Evolutionary conservation across 2,113 vertebrate species (phyloP).

Genomic region (Rhinopomastus cyanomelas): DNA sequence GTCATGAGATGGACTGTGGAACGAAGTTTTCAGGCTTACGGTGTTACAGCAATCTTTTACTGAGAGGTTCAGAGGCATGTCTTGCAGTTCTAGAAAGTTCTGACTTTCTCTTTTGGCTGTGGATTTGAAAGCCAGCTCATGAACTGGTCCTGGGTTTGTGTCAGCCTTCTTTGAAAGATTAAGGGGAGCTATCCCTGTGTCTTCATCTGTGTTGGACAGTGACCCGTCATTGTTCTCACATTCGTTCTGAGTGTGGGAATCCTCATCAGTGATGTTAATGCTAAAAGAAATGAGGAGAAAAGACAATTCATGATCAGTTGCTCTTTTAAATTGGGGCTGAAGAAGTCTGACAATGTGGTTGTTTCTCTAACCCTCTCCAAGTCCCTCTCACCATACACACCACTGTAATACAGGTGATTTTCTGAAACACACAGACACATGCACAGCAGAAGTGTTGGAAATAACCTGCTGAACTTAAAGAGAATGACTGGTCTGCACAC

Average conservation of each 20-base stretch:
- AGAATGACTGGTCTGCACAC: not conserved
- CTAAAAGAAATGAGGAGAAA: conserved; percentile 55
- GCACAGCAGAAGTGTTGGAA: not conserved
- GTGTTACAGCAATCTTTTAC: conserved; percentile 78
- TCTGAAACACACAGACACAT: not conserved
- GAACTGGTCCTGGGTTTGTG: not conserved
- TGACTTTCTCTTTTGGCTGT: conserved; percentile 25
- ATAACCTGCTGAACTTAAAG: not conserved
- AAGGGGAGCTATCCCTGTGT: conserved; percentile 77
- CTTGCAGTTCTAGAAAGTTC: conserved; percentile 70
- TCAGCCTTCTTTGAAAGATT: conserved; percentile 88
- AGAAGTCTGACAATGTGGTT: not conserved
- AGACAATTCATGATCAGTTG: not conserved
- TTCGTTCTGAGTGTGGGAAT: not conserved
- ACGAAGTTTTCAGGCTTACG: not conserved
- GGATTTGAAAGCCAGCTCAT: not conserved
- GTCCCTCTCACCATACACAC: not conserved
- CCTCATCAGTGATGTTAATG: conserved; percentile 35
- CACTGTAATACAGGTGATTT: not conserved
- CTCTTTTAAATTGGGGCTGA: not conserved
- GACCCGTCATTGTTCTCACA: not conserved
- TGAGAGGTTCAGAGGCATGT: conserved; percentile 89
- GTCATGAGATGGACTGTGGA: not conserved
- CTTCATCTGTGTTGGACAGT: conserved; percentile 32
- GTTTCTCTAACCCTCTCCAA: not conserved